A percentile compares a stretch with the other conserved stretches of the same genome.
Conservation (phyloP, 2,113 vertebrate species). For the Vulpes lagopus region DNA sequence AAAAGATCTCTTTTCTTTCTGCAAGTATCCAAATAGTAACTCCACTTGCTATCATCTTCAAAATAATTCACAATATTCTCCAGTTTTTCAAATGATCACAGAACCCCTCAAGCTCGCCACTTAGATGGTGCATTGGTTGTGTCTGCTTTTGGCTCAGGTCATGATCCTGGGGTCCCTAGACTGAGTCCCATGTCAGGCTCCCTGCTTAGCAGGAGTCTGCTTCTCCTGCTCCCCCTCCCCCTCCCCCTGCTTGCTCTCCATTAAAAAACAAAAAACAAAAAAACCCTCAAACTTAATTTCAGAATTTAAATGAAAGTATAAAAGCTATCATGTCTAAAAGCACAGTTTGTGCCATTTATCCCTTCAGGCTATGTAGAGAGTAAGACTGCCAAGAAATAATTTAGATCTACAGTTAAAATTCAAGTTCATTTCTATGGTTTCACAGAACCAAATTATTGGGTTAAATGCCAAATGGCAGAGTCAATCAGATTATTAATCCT, state of each 20-base stretch:
- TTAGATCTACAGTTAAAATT: background rate
- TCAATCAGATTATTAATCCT: background rate
- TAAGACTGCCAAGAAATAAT: slow-evolving; percentile 11
- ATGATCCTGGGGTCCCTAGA: too few species aligned
- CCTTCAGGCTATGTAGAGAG: background rate
- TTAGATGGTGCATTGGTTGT: too few species aligned
- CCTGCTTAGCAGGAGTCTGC: too few species aligned
- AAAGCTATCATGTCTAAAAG: background rate
- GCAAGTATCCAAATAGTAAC: background rate
- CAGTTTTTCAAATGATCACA: background rate
- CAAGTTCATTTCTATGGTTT: background rate
- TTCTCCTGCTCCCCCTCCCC: too few species aligned
- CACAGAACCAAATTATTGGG: slow-evolving; percentile 22
- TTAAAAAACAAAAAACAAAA: background rate
- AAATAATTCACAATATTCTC: background rate
- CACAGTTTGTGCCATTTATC: slow-evolving; percentile 1
- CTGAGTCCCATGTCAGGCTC: too few species aligned
- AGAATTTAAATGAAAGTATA: slow-evolving; percentile 8
- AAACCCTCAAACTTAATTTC: background rate
- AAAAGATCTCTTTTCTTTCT: slow-evolving; percentile 19
- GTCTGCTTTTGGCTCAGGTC: too few species aligned
- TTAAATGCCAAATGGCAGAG: background rate
- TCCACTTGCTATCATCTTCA: background rate
- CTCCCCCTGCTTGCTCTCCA: too few species aligned
- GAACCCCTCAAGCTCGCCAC: too few species aligned